A percentile compares a stretch with the other conserved stretches of the same genome.
Conservation (phyloP, 2,113 vertebrate species). For the Pedionomus torquatus region DNA sequence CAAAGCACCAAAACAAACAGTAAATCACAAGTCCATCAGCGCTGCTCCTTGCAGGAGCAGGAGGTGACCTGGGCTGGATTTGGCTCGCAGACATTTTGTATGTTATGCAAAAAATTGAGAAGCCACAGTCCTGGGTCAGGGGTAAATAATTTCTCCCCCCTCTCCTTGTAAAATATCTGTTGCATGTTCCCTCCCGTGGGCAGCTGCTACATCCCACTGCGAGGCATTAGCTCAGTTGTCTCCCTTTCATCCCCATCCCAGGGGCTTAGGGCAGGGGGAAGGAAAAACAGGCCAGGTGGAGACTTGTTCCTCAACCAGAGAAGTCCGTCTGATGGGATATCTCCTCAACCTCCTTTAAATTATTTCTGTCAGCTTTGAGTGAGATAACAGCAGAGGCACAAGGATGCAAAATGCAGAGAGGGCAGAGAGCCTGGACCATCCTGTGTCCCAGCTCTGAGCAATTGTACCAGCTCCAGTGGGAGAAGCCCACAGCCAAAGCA, state of each 20-base stretch:
- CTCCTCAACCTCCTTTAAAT: neutral
- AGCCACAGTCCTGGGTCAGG: neutral
- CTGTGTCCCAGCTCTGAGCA: neutral
- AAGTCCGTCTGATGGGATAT: neutral
- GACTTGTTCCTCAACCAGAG: neutral
- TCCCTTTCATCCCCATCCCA: neutral
- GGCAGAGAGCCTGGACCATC: neutral
- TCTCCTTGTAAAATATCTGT: neutral
- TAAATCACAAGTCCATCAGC: neutral
- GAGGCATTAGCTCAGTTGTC: neutral
- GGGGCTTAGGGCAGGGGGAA: neutral
- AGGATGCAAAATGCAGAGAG: neutral
- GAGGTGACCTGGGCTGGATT: neutral
- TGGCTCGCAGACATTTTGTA: neutral
- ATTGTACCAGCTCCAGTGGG: neutral
- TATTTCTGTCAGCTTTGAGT: neutral
- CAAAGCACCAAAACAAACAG: neutral
- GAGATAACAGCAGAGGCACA: neutral
- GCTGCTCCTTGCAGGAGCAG: neutral
- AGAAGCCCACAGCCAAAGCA: neutral
- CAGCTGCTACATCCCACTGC: neutral
- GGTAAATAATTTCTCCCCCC: rapidly evolving
- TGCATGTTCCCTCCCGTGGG: neutral
- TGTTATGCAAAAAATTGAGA: neutral
- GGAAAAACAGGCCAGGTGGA: neutral